Evolutionary conservation across 1,140 invertebrate species (phyloP), one percentile per base, ranked within the genome.

Genomic region (Sycobia sp.): DNA sequence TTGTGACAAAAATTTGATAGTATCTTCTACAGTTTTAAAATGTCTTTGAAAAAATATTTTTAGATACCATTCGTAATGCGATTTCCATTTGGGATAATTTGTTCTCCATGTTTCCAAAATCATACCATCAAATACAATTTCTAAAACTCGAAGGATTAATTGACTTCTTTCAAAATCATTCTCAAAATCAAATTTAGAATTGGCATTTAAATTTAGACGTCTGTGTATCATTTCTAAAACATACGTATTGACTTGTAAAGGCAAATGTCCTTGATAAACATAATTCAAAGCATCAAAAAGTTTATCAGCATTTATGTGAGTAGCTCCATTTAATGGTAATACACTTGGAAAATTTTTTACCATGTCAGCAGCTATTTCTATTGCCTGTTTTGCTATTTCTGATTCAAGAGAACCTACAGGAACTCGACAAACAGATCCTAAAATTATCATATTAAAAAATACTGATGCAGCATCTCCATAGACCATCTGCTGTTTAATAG

Each of bases 141-240:
- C 77, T 0, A 82, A 16, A 0, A 81, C 20, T 13, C 69, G 62
- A 5, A 81, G 27, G n/a, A 79, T 68, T 9, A 82, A 55, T 13
- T 75, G 59, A 51, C 78, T 78, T 3, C 71, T 64, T 25, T 80
- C 73, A 2, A 66, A 47, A 25, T 74, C 69, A 2, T 70, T 66
- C 25, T 77, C 73, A 43, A 79, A 81, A 18, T 81, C 76, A 0
- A 81, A 60, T n/a, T 16, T 62, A 0, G 70, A 56, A 25, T 73
- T 71, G 0, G 61, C 53, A 9, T 74, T 78, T 10, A 81, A 61
- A 43, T 79, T 70, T 0, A 81, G 20, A 9, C 79, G 73, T 27
- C 79, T 66, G 22, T 81, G 78, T 0, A 81, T 74, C 78, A 77
- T 78, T 67, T 81, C 79, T 13, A 81, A 46, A 3, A 81, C 77